Evolutionary conservation across 1,140 invertebrate genomes (phyloP).

Genomic region (Thereuonema tuberculata): DNA sequence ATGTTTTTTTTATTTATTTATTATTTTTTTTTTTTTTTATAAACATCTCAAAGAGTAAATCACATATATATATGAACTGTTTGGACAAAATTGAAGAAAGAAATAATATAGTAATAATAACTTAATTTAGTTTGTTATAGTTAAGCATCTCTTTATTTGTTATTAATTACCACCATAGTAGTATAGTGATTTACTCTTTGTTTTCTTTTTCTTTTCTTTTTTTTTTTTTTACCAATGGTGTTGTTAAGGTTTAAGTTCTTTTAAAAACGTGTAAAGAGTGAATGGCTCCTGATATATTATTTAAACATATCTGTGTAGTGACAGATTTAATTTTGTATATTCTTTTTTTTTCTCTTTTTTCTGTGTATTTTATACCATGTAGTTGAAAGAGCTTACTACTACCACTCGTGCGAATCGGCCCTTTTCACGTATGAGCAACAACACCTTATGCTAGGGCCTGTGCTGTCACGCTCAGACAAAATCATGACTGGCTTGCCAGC

Average conservation of each 20-base stretch:
- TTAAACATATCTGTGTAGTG: not conserved
- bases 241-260: not conserved
- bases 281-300: not conserved
- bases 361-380: conserved; percentile 20
- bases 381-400: conserved; percentile 17
- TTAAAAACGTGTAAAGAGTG: not conserved
- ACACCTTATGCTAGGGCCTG: conserved; percentile 13
- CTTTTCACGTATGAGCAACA: conserved; percentile 6
- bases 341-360: conserved; percentile 21
- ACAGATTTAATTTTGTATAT: conserved; percentile 18
- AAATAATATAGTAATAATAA: not conserved
- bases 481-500: conserved; percentile 18
- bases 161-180: too few species aligned
- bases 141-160: too few species aligned
- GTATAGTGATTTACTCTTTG: too few species aligned
- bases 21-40: too few species aligned
- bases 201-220: not conserved
- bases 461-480: conserved; percentile 13
- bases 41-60: too few species aligned
- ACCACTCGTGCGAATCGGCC: conserved; percentile 13
- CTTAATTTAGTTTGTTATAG: not conserved
- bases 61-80: too few species aligned
- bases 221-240: not conserved
- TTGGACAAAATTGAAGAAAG: too few species aligned
- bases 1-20: too few species aligned